Percentiles rank a stretch among this genome's conserved stretches.
Evolutionary conservation across 2,113 vertebrate species (phyloP).

Genomic region (Scomber japonicus): DNA sequence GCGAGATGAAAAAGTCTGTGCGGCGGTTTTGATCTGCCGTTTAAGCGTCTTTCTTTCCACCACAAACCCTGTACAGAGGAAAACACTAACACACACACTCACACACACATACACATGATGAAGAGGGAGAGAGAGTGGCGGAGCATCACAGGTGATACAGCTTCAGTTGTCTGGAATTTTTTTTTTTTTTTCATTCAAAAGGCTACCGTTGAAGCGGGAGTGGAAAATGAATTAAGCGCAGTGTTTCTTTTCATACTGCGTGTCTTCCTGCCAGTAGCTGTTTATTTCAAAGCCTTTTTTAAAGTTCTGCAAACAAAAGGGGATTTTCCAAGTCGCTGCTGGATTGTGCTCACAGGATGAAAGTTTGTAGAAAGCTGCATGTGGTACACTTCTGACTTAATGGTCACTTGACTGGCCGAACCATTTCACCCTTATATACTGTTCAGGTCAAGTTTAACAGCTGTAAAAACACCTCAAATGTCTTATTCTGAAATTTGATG

Average conservation of each 20-base stretch:
- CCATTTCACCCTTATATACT: no score
- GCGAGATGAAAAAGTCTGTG: constrained; percentile 24
- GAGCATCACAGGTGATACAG: constrained; percentile 30
- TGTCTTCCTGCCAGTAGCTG: constrained; percentile 44
- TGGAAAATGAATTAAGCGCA: constrained; percentile 60
- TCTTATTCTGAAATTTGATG: no score
- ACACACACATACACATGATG: not conserved
- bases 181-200: constrained; percentile 18
- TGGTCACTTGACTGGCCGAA: not conserved
- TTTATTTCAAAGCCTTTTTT: constrained; percentile 51
- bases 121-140: not conserved
- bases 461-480: no score
- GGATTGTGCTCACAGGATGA: constrained; percentile 14
- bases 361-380: not conserved
- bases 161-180: constrained; percentile 45
- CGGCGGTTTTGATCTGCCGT: constrained; percentile 19
- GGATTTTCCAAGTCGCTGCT: constrained; percentile 34
- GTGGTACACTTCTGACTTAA: not conserved
- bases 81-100: no score
- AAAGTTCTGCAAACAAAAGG: constrained; percentile 31
- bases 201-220: constrained; percentile 38
- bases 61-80: constrained; percentile 1
- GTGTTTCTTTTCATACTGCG: constrained; percentile 36
- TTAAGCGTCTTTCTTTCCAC: constrained; percentile 26
- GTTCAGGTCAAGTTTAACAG: no score